These are phyloP conservation scores for Enteromius viviparus DNA, from an alignment of 2,797 vertebrate species.

Conservation along the genomic window DNA sequence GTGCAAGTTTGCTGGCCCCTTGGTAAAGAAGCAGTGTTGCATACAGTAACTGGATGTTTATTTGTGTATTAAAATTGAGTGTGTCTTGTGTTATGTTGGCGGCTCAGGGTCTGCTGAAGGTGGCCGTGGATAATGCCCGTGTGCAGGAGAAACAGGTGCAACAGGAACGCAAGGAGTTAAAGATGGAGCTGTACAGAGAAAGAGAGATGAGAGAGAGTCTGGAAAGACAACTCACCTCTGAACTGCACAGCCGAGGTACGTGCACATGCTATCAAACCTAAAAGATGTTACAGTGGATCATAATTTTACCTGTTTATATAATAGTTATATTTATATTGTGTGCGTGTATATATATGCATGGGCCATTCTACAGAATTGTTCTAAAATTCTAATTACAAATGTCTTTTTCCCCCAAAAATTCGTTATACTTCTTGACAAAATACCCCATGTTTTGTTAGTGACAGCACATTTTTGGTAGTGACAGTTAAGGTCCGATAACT, in stretches of 20 bases:
- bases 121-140: constrained; percentile 88
- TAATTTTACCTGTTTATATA: background rate
- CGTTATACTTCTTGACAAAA: too few relatives aligned
- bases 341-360: too few relatives aligned
- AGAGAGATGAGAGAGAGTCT: constrained; percentile 84
- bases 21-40: background rate
- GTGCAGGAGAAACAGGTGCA: constrained; percentile 89
- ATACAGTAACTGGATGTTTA: background rate
- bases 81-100: constrained; percentile 42
- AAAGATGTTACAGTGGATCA: background rate
- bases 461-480: too few relatives aligned
- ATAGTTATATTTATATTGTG: background rate
- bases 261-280: background rate
- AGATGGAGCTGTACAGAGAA: constrained; percentile 86
- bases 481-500: too few relatives aligned
- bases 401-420: too few relatives aligned
- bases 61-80: constrained; percentile 40
- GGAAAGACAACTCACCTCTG: constrained; percentile 86
- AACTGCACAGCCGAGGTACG: constrained; percentile 86
- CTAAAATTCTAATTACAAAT: too few relatives aligned
- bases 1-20: background rate
- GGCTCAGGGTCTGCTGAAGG: constrained; percentile 87
- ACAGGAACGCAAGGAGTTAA: constrained; percentile 88
- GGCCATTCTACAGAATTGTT: too few relatives aligned
- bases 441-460: too few relatives aligned